Evolutionary conservation across 2,888 invertebrate species (phyloP).

Genomic region (Eupithecia pulchellata): DNA sequence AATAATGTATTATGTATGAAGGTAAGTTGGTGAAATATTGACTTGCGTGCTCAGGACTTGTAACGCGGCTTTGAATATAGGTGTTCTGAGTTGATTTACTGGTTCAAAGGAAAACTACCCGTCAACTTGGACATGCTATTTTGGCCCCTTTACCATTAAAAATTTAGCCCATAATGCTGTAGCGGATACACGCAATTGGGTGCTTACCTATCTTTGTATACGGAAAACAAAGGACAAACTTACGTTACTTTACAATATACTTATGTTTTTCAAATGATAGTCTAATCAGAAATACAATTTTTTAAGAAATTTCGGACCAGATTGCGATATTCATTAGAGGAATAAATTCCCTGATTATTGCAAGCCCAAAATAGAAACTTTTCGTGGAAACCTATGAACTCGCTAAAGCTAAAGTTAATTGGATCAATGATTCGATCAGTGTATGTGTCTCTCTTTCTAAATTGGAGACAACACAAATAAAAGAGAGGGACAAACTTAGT

Average conservation of each 20-base stretch:
- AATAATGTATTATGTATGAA: slow-evolving; percentile 61
- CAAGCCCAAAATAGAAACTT: background rate
- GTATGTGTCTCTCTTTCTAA: slow-evolving; percentile 7
- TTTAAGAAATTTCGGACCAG: background rate
- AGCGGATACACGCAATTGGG: slow-evolving; percentile 16
- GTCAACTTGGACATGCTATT: slow-evolving; percentile 32
- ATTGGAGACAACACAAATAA: background rate
- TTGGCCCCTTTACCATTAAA: slow-evolving; percentile 24
- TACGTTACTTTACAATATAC: background rate
- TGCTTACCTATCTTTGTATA: slow-evolving; percentile 3
- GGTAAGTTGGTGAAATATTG: slow-evolving; percentile 68
- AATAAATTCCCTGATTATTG: background rate
- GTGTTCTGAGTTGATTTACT: slow-evolving; percentile 52
- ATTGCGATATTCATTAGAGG: background rate
- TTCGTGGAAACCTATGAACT: background rate
- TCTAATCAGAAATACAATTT: background rate
- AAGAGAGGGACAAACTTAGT: background rate
- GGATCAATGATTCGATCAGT: background rate
- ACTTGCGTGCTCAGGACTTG: slow-evolving; percentile 72
- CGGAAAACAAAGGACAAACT: slow-evolving; percentile 1
- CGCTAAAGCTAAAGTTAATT: background rate
- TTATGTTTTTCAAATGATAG: background rate
- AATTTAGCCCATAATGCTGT: slow-evolving; percentile 21
- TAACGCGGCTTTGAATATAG: slow-evolving; percentile 57
- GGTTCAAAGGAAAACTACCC: slow-evolving; percentile 32